Evolutionary conservation across 2,888 invertebrate species (phyloP).

Genomic region (Mimumesa dahlbomi): DNA sequence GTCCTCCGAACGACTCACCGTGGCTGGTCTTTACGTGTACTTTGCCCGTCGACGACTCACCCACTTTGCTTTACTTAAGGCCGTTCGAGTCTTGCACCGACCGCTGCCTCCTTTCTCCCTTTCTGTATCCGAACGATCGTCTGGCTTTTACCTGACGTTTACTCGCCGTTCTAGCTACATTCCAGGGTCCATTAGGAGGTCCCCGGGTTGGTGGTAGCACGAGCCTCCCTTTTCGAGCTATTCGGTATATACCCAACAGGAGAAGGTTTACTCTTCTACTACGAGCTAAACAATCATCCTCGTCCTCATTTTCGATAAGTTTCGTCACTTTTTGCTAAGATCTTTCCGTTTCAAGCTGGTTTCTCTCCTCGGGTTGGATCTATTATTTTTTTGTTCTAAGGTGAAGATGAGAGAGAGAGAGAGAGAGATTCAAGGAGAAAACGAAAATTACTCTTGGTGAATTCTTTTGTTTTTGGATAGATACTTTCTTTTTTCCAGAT

Average conservation of each 20-base stretch:
- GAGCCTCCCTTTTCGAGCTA: conserved; percentile 26
- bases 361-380: too few relatives aligned
- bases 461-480: background rate
- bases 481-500: too few relatives aligned
- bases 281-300: conserved; percentile 58
- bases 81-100: conserved; percentile 47
- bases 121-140: conserved; percentile 35
- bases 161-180: conserved; percentile 66
- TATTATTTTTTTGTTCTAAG: too few relatives aligned
- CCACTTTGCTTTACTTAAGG: conserved; percentile 76
- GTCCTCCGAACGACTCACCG: conserved; percentile 35
- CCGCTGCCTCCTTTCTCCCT: conserved; percentile 32
- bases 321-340: conserved; percentile 40
- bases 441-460: conserved; percentile 3
- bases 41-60: conserved; percentile 64
- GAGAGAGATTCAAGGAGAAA: conserved; percentile 2
- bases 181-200: conserved; percentile 73
- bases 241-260: background rate
- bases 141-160: conserved; percentile 69
- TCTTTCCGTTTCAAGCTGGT: too few relatives aligned
- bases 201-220: conserved; percentile 51
- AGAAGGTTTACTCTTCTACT: conserved; percentile 10
- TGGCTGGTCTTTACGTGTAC: conserved; percentile 64
- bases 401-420: too few relatives aligned
- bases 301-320: conserved; percentile 57